phyloP scores from a whole-genome alignment of 2,888 invertebrate genomes.

The Pyrochroa serraticornis region DNA sequence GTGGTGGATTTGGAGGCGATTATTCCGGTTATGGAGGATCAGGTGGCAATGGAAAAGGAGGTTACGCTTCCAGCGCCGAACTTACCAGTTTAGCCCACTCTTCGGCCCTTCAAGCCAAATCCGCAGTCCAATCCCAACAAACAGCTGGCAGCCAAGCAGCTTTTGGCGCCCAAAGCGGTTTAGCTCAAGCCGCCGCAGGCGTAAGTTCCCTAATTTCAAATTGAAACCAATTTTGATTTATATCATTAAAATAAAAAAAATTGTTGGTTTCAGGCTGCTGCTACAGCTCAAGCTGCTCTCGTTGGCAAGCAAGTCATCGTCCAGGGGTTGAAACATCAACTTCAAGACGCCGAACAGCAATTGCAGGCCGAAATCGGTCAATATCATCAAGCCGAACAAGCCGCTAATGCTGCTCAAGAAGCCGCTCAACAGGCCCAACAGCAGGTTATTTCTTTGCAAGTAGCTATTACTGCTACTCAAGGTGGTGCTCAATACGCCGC shows the following conservation, averaged over 20 bases:
- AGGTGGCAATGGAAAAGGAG: slow-evolving; percentile 53
- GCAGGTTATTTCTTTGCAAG: slow-evolving; percentile 68
- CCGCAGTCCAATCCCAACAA: slow-evolving; percentile 70
- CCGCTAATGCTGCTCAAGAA: slow-evolving; percentile 70
- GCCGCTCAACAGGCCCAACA: slow-evolving; percentile 74
- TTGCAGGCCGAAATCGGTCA: slow-evolving; percentile 71
- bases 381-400: slow-evolving; percentile 72
- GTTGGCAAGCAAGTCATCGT: slow-evolving; percentile 63
- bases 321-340: slow-evolving; percentile 68
- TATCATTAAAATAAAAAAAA: too few relatives aligned
- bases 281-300: slow-evolving; percentile 64
- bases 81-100: slow-evolving; percentile 69
- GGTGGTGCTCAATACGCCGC: slow-evolving; percentile 72
- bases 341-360: slow-evolving; percentile 68
- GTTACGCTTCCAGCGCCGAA: slow-evolving; percentile 69
- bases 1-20: too few relatives aligned
- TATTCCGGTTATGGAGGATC: too few relatives aligned
- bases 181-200: slow-evolving; percentile 71
- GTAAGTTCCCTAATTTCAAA: slow-evolving; percentile 37
- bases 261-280: slow-evolving; percentile 18
- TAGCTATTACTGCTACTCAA: slow-evolving; percentile 62
- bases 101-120: slow-evolving; percentile 75
- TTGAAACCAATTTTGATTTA: too few relatives aligned
- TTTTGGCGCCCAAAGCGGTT: slow-evolving; percentile 73
- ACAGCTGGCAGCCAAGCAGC: slow-evolving; percentile 77